A percentile compares a stretch with the other conserved stretches of the same genome.
phyloP scores from a whole-genome alignment of 2,113 vertebrate species.

The Microtus ochrogaster region DNA sequence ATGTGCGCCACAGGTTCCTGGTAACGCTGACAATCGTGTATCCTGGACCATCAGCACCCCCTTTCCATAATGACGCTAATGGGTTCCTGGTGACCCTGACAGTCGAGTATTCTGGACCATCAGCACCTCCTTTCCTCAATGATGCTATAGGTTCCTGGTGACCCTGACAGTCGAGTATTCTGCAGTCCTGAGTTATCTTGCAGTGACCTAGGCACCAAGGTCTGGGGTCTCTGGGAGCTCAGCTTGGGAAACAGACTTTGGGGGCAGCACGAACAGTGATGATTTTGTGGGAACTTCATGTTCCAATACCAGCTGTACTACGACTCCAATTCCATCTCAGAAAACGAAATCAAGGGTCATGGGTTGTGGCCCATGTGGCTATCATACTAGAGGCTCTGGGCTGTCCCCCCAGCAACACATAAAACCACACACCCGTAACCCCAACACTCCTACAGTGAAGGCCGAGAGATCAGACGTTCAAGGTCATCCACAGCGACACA shows the following conservation, averaged over 20 bases:
- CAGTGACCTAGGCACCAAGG: rapidly evolving
- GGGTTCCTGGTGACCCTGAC: no score
- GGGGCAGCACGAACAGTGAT: not conserved
- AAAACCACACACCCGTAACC: no score
- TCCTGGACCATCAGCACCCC: no score
- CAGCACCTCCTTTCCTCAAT: no score
- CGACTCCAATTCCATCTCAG: not conserved
- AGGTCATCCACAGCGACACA: not conserved
- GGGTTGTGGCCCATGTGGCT: no score
- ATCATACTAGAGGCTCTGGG: not conserved
- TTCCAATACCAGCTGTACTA: rapidly evolving
- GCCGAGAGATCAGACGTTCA: not conserved
- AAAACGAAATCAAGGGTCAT: not conserved
- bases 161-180: not conserved
- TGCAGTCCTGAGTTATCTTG: not conserved
- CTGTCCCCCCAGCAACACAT: not conserved
- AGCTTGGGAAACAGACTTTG: rapidly evolving
- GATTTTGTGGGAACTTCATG: rapidly evolving
- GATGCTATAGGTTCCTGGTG: no score
- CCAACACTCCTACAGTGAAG: not conserved
- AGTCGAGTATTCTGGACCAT: not conserved
- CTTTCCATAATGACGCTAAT: no score
- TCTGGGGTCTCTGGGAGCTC: not conserved
- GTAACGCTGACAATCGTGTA: no score
- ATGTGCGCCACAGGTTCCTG: rapidly evolving